Base-by-base conservation (phyloP, 2,113 vertebrate species). In the Thymallus thymallus region DNA sequence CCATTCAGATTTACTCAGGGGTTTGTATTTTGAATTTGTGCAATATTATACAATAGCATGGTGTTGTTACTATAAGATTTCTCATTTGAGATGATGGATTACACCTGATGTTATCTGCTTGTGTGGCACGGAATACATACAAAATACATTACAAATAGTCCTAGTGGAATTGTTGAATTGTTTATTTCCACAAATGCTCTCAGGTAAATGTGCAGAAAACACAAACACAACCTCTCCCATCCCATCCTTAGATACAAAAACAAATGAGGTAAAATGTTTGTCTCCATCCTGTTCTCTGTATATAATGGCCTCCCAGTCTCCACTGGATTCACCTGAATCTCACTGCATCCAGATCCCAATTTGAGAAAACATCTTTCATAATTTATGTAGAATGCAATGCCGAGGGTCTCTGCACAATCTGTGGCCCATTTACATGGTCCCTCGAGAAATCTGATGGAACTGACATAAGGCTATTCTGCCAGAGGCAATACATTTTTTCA, bases 401-500 rank as follows among this genome's bases (percentile, higher is more conserved):
- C 7, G 69, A 20, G 66, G 35, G 16, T 46, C 51, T 26, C 45
- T 74, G 51, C 51, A 61, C 48, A 80, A 77, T 62, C 62, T 60
- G 30, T 55, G 77, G 61, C 4, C 10, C 72, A 84, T 82, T 84
- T 74, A 68, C 76, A 76, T 55, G 69, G 60, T 55, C 73, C 70
- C 74, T 56, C 4, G 64, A 60, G 78, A 72, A 58, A 30, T 68
- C 16, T 46, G 45, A 32, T 23, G 63, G 60, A 61, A 75, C 56
- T 65, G 62, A 71, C 41, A 69, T 35, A 41, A 46, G 51, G 71
- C 48, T 73, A n/a, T 65, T 71, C 72, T 60, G 55, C 72, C 72
- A 75, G 69, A 76, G 56, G 64, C 63, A 63, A 76, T 83, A 72
- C 76, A 85, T 85, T 81, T 85, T 80, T 77, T 76, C 80, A 75